These are phyloP conservation scores for Cheiracanthium punctorium DNA, from an alignment of 2,888 invertebrate species.

Conservation along the genomic window DNA sequence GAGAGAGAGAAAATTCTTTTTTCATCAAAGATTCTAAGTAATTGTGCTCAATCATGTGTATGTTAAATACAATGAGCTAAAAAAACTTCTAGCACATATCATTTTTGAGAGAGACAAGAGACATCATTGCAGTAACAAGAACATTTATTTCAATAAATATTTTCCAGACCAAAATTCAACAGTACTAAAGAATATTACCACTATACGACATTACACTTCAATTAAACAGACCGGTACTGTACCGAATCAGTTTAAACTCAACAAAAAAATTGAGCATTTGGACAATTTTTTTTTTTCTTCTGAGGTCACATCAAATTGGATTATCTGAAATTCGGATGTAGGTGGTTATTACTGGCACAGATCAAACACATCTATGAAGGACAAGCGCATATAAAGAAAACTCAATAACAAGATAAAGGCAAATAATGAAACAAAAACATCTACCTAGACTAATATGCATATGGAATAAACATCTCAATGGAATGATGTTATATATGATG, in stretches of 20 bases:
- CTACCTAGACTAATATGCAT: too few species aligned
- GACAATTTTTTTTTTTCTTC: background rate
- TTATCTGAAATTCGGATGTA: background rate
- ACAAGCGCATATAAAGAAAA: too few species aligned
- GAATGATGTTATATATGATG: too few species aligned
- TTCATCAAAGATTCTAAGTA: too few species aligned
- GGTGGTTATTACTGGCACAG: background rate
- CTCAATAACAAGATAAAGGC: too few species aligned
- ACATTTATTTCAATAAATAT: conserved; percentile 66
- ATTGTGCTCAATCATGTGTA: too few species aligned
- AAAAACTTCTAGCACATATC: too few species aligned
- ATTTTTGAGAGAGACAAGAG: too few species aligned
- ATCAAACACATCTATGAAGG: background rate
- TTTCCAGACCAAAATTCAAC: conserved; percentile 59
- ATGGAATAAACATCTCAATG: too few species aligned
- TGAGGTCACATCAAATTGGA: background rate
- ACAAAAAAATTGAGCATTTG: conserved; percentile 11
- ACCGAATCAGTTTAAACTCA: background rate
- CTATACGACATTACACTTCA: conserved; percentile 44
- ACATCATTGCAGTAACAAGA: conserved; percentile 35
- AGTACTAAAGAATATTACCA: conserved; percentile 41
- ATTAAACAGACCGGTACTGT: conserved; percentile 37
- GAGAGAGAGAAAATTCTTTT: too few species aligned
- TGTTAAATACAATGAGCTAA: too few species aligned
- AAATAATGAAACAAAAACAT: too few species aligned